Evolutionary conservation across 2,888 invertebrate genomes (phyloP).

Genomic region (Crioceris asparagi): DNA sequence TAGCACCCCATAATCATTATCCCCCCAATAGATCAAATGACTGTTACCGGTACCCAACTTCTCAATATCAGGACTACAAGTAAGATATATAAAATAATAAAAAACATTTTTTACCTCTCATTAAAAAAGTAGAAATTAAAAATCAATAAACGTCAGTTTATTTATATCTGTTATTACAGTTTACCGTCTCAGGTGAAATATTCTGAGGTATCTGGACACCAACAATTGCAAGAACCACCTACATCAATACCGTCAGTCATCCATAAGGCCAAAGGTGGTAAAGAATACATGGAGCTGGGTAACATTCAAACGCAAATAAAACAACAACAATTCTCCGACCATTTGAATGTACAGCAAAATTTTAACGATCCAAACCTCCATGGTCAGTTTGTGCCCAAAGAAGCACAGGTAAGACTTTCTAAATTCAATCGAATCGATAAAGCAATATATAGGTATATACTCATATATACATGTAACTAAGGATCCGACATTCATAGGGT

Average conservation of each 20-base stretch:
- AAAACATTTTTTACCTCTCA: neutral
- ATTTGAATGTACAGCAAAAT: conserved; percentile 18
- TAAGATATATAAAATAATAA: no score
- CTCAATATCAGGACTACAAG: conserved; percentile 31
- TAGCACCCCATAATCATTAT: conserved; percentile 36
- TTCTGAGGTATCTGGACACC: conserved; percentile 30
- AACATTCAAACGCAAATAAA: conserved; percentile 25
- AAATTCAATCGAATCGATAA: no score
- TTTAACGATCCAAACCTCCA: conserved; percentile 19
- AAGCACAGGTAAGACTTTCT: conserved; percentile 24
- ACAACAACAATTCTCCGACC: conserved; percentile 25
- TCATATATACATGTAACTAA: no score
- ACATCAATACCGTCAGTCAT: conserved; percentile 25
- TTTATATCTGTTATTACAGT: no score
- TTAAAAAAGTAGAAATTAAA: no score
- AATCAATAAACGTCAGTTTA: no score
- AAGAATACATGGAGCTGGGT: conserved; percentile 34
- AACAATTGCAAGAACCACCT: conserved; percentile 20
- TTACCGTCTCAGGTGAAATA: conserved; percentile 31
- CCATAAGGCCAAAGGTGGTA: conserved; percentile 31
- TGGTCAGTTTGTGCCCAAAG: conserved; percentile 28
- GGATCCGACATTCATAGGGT: no score
- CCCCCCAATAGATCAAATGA: conserved; percentile 25
- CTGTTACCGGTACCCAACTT: conserved; percentile 24
- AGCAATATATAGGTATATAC: no score